Percentiles rank a stretch among this genome's conserved stretches.
Conservation (phyloP, 2,797 vertebrate genomes). For the Allobates femoralis region DNA sequence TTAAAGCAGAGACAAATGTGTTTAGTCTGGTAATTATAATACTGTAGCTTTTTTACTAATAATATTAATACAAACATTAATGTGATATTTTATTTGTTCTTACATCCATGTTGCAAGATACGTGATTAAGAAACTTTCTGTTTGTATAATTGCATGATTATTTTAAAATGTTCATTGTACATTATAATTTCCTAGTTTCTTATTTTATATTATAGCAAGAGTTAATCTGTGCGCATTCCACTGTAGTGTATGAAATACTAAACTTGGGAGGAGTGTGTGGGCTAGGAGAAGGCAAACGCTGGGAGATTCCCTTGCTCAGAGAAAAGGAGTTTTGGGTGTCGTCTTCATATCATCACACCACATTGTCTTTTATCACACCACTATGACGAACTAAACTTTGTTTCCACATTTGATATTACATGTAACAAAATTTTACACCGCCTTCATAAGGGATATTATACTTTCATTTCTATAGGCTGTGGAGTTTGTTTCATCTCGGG, state of each 20-base stretch:
- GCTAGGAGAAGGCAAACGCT: slow-evolving; percentile 20
- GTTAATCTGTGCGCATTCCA: slow-evolving; percentile 15
- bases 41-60: too few relatives aligned
- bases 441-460: not conserved
- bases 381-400: slow-evolving; percentile 19
- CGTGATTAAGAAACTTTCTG: not conserved
- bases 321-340: not conserved
- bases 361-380: not conserved
- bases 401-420: slow-evolving; percentile 4
- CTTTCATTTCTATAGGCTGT: slow-evolving; percentile 1
- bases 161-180: not conserved
- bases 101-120: not conserved
- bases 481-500: not conserved
- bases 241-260: not conserved
- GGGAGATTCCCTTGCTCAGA: slow-evolving; percentile 37
- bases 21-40: too few relatives aligned
- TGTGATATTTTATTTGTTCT: too few relatives aligned
- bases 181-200: not conserved
- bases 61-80: too few relatives aligned
- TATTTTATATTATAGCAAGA: slow-evolving; percentile 3
- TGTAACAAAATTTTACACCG: not conserved
- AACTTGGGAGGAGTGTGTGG: slow-evolving; percentile 35
- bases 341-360: slow-evolving; percentile 39
- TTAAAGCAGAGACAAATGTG: too few relatives aligned
- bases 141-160: not conserved